Percentiles rank a stretch among this genome's conserved stretches.
These are phyloP conservation scores for Illadopsis cleaveri DNA, from an alignment of 2,113 vertebrate species.

Conservation along the genomic window DNA sequence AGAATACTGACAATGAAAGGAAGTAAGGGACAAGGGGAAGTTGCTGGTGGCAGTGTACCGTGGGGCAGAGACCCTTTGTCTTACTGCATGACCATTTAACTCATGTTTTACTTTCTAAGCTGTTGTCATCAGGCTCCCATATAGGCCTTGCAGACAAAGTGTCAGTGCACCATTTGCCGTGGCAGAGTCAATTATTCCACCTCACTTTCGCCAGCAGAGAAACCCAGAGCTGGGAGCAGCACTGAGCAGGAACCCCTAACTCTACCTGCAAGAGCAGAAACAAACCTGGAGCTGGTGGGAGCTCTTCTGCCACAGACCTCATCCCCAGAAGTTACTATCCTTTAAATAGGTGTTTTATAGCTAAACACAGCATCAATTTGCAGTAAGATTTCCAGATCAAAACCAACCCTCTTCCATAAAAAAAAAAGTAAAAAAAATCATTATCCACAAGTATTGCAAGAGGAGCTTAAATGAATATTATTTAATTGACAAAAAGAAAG, in stretches of 20 bases:
- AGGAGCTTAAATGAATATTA: neutral
- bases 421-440: neutral
- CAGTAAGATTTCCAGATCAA: neutral
- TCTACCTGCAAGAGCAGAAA: neutral
- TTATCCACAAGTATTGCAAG: neutral
- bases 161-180: neutral
- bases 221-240: neutral
- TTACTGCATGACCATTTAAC: neutral
- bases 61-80: neutral
- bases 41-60: fast-evolving
- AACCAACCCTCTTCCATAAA: neutral
- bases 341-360: neutral
- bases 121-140: neutral
- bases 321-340: neutral
- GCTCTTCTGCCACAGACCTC: neutral
- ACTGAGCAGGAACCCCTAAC: neutral
- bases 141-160: neutral
- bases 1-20: neutral
- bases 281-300: neutral
- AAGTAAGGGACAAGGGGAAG: neutral
- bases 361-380: neutral
- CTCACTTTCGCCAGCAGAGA: neutral
- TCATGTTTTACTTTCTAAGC: neutral
- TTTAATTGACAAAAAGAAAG: neutral
- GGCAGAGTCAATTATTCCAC: neutral